Conservation (phyloP, 2,797 vertebrate species). For the Pachyuromys duprasi region DNA sequence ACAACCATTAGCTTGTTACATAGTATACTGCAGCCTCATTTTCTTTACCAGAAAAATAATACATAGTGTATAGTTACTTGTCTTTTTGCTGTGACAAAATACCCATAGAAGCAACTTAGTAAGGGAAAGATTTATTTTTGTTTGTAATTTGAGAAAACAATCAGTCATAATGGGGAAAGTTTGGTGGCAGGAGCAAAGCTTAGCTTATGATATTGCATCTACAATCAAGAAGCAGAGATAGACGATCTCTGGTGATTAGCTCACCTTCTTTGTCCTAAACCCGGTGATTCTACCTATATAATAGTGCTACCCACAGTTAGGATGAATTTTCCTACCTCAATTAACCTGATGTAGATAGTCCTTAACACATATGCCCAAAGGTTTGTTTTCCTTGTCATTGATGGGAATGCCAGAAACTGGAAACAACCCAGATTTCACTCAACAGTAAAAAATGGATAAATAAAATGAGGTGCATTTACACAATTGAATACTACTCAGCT, state of each 20-base stretch:
- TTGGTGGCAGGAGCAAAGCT: background rate
- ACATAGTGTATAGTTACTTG: background rate
- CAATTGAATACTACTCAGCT: too few species aligned
- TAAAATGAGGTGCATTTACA: too few species aligned
- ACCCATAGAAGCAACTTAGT: background rate
- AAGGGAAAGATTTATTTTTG: background rate
- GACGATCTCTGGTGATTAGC: background rate
- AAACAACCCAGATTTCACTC: too few species aligned
- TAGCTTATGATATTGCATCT: background rate
- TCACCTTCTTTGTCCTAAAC: background rate
- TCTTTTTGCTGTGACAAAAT: background rate
- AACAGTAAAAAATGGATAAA: too few species aligned
- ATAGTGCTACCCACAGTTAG: background rate
- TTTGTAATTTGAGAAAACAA: background rate
- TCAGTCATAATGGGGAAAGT: background rate
- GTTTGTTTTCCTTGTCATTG: too few species aligned
- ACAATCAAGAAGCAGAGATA: background rate
- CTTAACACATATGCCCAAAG: background rate
- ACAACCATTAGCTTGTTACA: background rate
- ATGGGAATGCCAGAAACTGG: too few species aligned
- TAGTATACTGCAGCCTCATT: background rate
- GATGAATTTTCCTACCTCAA: background rate
- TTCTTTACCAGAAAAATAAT: background rate
- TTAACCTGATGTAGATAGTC: background rate
- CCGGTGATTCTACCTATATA: background rate